Evolutionary conservation across 92 coral and sea anemone species (phyloP).

Genomic region (Epizoanthus ramosus): DNA sequence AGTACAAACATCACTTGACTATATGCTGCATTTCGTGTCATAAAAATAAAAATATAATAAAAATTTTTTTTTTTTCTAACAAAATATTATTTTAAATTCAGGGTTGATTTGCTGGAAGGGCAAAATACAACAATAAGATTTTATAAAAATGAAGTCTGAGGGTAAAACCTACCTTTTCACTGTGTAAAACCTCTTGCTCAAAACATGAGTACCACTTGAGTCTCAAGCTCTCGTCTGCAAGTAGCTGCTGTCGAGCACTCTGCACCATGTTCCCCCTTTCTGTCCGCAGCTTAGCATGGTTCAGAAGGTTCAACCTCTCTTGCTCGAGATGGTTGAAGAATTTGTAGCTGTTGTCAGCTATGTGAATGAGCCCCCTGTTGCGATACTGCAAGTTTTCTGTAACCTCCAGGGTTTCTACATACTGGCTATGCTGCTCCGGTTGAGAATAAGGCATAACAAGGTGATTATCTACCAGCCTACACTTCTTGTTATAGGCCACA

Average conservation of each 20-base stretch:
- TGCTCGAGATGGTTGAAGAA: constrained; percentile 8
- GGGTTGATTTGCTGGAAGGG: too few species aligned
- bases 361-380: constrained; percentile 21
- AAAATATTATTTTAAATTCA: too few species aligned
- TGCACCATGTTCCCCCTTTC: constrained; percentile 6
- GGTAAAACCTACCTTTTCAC: background rate
- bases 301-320: constrained; percentile 1
- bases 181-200: background rate
- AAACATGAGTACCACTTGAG: constrained; percentile 4
- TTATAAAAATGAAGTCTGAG: too few species aligned
- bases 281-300: background rate
- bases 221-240: background rate
- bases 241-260: background rate
- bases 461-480: constrained; percentile 7
- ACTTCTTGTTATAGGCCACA: background rate
- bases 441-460: constrained; percentile 3
- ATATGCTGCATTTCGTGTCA: too few species aligned
- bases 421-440: background rate
- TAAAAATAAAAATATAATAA: too few species aligned
- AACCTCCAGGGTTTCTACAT: constrained; percentile 19
- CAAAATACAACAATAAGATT: too few species aligned
- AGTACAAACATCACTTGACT: too few species aligned
- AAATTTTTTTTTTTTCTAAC: too few species aligned
- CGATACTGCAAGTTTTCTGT: constrained; percentile 8
- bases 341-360: constrained; percentile 2